A percentile compares a stretch with the other conserved stretches of the same genome.
Evolutionary conservation across 2,113 vertebrate species (phyloP).

Genomic region (Chloebia gouldiae): DNA sequence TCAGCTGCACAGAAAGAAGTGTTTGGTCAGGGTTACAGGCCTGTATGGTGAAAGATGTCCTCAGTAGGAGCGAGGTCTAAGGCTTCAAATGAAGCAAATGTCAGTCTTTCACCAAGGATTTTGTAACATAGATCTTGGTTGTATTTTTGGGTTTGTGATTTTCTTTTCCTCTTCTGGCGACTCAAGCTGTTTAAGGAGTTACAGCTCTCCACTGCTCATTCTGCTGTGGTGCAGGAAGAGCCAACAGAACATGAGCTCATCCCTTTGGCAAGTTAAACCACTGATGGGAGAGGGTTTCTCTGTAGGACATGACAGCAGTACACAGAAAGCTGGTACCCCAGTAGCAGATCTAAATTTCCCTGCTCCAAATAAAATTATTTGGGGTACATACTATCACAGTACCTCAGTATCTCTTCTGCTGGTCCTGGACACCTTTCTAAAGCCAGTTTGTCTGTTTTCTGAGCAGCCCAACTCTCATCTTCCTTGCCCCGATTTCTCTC

Average conservation of each 20-base stretch:
- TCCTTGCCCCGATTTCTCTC: not conserved
- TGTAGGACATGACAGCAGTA: not conserved
- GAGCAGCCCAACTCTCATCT: fast-evolving
- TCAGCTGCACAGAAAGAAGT: not conserved
- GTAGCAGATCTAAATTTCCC: not conserved
- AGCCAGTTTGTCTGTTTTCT: not conserved
- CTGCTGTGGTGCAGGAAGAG: not conserved
- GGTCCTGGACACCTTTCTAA: not conserved
- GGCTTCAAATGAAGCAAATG: not conserved
- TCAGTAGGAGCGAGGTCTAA: not conserved
- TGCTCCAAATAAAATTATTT: not conserved
- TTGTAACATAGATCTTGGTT: not conserved
- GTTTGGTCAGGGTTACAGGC: not conserved
- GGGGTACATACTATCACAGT: not conserved
- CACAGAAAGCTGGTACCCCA: not conserved
- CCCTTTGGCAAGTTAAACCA: fast-evolving
- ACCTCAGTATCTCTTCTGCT: not conserved
- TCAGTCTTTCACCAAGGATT: not conserved
- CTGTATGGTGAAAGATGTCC: not conserved
- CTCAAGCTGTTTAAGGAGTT: not conserved
- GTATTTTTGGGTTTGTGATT: not conserved
- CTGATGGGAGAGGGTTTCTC: not conserved
- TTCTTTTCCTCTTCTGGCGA: not conserved
- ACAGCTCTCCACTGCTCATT: not conserved
- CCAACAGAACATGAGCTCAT: not conserved